phyloP scores from a whole-genome alignment of 1,140 invertebrate species.

The Calycopis cecrops region DNA sequence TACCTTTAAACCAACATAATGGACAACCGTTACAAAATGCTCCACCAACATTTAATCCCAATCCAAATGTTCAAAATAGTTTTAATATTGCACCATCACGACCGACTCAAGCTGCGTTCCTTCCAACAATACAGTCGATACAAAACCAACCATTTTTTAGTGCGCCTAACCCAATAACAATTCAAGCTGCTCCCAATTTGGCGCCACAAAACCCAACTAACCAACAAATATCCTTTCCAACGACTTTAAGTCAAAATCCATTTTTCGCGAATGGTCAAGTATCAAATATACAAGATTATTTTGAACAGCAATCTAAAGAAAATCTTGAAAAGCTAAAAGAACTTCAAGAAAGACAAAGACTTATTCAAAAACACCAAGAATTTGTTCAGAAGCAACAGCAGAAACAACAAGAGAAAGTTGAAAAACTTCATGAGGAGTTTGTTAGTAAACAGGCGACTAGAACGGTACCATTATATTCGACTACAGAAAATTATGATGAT shows the following conservation, averaged over 20 bases:
- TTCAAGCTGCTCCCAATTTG: constrained; percentile 63
- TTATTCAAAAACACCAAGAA: constrained; percentile 82
- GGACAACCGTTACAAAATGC: constrained; percentile 36
- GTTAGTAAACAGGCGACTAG: constrained; percentile 78
- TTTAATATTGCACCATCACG: constrained; percentile 51
- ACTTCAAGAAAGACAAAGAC: constrained; percentile 77
- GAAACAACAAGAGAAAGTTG: constrained; percentile 80
- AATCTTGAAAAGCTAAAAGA: constrained; percentile 76
- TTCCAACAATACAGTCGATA: constrained; percentile 57
- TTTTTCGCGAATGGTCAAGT: constrained; percentile 73
- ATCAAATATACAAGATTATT: constrained; percentile 72
- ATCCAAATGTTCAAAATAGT: constrained; percentile 37
- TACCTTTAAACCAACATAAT: constrained; percentile 23
- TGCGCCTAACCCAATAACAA: constrained; percentile 55
- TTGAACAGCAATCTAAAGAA: constrained; percentile 79
- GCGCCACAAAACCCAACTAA: constrained; percentile 35
- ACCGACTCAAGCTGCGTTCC: constrained; percentile 62
- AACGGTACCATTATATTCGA: constrained; percentile 68
- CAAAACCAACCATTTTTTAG: constrained; percentile 47
- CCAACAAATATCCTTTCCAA: constrained; percentile 53
- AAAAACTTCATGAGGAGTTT: constrained; percentile 79
- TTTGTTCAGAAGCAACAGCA: constrained; percentile 82
- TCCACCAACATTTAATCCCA: constrained; percentile 41
- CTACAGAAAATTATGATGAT: constrained; percentile 63
- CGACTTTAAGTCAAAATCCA: constrained; percentile 54